Evolutionary conservation across 2,888 invertebrate species (phyloP).

Genomic region (Phalera bucephala): DNA sequence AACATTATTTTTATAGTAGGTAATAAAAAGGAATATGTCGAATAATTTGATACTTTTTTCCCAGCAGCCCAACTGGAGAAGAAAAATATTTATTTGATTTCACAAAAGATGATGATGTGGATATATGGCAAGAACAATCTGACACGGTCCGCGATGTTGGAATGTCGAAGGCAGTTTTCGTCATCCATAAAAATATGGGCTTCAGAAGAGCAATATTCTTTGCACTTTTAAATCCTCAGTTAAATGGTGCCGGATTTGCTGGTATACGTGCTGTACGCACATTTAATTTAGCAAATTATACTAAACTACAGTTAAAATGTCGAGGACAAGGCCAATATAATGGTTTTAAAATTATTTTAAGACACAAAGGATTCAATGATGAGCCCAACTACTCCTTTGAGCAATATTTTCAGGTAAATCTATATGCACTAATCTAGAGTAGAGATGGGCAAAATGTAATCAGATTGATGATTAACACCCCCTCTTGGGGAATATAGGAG

Average conservation of each 20-base stretch:
- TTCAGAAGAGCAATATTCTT: conserved; percentile 86
- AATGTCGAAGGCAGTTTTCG: conserved; percentile 85
- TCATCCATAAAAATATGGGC: conserved; percentile 82
- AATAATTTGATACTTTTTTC: conserved; percentile 11
- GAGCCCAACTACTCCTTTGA: conserved; percentile 85
- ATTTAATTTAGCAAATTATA: conserved; percentile 75
- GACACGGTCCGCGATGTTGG: conserved; percentile 86
- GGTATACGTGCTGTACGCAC: conserved; percentile 78
- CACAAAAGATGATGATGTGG: conserved; percentile 71
- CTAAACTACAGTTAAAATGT: conserved; percentile 76
- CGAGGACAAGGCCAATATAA: conserved; percentile 83
- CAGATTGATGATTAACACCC: too few relatives aligned
- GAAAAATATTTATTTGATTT: conserved; percentile 83
- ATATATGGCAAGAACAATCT: conserved; percentile 85
- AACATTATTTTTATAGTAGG: too few relatives aligned
- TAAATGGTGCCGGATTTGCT: conserved; percentile 87
- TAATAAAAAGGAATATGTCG: neutral
- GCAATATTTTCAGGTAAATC: conserved; percentile 79
- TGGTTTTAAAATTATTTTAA: conserved; percentile 84
- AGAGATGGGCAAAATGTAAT: too few relatives aligned
- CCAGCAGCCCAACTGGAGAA: conserved; percentile 35
- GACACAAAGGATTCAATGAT: conserved; percentile 81
- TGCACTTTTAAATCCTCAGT: conserved; percentile 85
- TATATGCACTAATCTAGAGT: too few relatives aligned
- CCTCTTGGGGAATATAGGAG: too few relatives aligned